A percentile compares a stretch with the other conserved stretches of the same genome.
Conservation (phyloP, 2,888 invertebrate genomes). For the Hetaerina titia region DNA sequence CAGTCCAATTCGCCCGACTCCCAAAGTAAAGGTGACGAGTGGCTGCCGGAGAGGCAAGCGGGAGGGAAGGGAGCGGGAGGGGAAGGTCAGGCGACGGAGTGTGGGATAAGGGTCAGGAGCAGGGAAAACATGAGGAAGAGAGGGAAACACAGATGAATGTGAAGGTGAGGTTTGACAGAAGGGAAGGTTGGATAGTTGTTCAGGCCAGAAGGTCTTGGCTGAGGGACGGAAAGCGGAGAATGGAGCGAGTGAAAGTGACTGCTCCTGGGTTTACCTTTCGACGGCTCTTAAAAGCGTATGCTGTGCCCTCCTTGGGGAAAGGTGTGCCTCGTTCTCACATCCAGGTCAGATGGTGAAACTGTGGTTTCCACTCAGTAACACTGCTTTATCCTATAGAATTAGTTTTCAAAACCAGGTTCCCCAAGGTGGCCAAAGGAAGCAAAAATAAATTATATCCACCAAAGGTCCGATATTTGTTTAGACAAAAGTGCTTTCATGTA, state of each 20-base stretch:
- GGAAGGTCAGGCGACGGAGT: background rate
- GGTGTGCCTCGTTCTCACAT: background rate
- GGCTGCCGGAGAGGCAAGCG: background rate
- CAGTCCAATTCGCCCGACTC: constrained; percentile 13
- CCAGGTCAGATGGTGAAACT: background rate
- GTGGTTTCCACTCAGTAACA: background rate
- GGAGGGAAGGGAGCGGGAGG: background rate
- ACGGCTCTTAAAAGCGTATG: background rate
- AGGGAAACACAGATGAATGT: background rate
- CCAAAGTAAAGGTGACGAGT: background rate
- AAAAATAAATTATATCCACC: no score
- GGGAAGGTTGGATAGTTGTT: background rate
- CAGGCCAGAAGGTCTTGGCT: background rate
- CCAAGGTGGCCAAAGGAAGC: no score
- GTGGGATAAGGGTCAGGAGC: background rate
- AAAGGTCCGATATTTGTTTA: no score
- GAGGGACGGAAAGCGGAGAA: background rate
- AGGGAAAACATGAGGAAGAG: background rate
- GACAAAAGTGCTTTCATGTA: no score
- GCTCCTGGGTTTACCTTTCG: background rate
- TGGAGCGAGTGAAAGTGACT: background rate
- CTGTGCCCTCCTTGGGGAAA: background rate
- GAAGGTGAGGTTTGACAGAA: background rate
- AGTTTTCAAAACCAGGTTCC: no score
- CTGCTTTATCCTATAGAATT: no score